A percentile compares a stretch with the other conserved stretches of the same genome.
These are phyloP conservation scores for Crossaster papposus DNA, from an alignment of 53 echinoderm and acorn worm genomes.

Conservation along the genomic window DNA sequence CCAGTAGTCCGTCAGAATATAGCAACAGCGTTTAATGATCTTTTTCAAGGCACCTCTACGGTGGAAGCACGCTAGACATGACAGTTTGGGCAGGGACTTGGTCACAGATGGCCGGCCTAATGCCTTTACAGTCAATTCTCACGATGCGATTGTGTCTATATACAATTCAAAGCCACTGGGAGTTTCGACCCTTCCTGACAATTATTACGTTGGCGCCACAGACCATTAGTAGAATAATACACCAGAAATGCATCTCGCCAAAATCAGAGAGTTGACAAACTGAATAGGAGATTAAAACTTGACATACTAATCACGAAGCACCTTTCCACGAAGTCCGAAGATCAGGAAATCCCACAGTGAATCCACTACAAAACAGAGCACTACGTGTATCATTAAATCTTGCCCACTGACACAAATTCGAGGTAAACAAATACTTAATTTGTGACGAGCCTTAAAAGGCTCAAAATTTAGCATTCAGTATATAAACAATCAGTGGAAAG, in stretches of 20 bases:
- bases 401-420: too few relatives aligned
- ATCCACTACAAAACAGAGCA: too few relatives aligned
- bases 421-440: too few relatives aligned
- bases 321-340: too few relatives aligned
- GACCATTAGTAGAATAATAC: not conserved
- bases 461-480: too few relatives aligned
- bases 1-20: not conserved
- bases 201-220: not conserved
- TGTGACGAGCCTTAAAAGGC: too few relatives aligned
- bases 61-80: too few relatives aligned
- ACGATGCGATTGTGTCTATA: not conserved
- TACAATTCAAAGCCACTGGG: not conserved
- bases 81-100: too few relatives aligned
- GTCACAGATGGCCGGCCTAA: not conserved
- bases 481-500: too few relatives aligned
- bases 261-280: not conserved
- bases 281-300: not conserved
- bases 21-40: not conserved
- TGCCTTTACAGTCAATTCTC: not conserved
- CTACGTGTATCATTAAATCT: too few relatives aligned
- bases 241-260: not conserved
- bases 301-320: not conserved
- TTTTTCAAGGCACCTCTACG: not conserved
- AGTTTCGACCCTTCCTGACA: not conserved
- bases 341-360: too few relatives aligned